Percentiles rank a stretch among this genome's conserved stretches.
These are phyloP conservation scores for Peromyscus leucopus DNA, from an alignment of 2,113 vertebrate species.

Conservation along the genomic window DNA sequence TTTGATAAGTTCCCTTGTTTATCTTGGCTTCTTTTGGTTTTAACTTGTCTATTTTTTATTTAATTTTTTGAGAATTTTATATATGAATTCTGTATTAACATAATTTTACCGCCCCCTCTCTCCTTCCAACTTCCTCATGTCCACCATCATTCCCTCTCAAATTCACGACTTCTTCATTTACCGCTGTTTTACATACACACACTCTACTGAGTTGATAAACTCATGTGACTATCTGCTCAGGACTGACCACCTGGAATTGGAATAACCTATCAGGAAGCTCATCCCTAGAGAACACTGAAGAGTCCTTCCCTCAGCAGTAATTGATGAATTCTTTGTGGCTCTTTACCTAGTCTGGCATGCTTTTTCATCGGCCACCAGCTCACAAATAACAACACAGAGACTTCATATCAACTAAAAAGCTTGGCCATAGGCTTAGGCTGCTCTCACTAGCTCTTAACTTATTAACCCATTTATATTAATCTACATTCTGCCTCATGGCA, in stretches of 20 bases:
- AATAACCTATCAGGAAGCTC: background rate
- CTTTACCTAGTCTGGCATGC: background rate
- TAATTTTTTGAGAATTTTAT: background rate
- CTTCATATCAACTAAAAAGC: background rate
- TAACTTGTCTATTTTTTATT: background rate
- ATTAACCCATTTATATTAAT: background rate
- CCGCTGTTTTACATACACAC: background rate
- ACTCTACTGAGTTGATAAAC: background rate
- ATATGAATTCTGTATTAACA: background rate
- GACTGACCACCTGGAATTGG: background rate
- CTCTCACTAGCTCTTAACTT: background rate
- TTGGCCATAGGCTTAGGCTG: background rate
- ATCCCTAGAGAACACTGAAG: background rate
- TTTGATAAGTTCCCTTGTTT: background rate
- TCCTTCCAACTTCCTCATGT: background rate
- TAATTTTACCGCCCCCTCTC: background rate
- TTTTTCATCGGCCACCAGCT: background rate
- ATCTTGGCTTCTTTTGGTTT: background rate
- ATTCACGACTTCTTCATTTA: background rate
- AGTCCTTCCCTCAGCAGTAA: background rate
- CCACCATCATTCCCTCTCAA: background rate
- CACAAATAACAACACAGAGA: background rate
- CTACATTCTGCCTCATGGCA: background rate
- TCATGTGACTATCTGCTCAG: background rate
- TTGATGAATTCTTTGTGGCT: background rate